phyloP scores from a whole-genome alignment of 2,797 vertebrate species.

The Chaetodon trifasciatus region DNA sequence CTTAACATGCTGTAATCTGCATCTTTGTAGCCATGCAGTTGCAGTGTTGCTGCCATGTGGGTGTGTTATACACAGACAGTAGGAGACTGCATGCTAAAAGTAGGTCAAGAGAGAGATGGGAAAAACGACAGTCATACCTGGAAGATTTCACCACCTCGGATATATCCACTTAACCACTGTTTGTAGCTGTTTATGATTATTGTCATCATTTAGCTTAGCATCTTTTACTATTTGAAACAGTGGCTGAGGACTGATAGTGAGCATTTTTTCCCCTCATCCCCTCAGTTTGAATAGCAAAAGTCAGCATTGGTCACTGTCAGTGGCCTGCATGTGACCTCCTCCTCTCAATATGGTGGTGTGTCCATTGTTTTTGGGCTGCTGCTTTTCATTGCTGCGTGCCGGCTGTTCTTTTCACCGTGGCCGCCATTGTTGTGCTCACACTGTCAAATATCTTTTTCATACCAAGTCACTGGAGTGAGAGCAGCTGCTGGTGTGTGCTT shows the following conservation, averaged over 20 bases:
- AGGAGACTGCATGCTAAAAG: constrained; percentile 55
- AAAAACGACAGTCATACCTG: constrained; percentile 28
- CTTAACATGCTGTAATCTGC: neutral
- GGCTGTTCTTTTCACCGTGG: constrained; percentile 54
- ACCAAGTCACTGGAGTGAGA: constrained; percentile 26
- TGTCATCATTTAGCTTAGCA: neutral
- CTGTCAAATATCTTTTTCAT: constrained; percentile 28
- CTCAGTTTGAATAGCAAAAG: constrained; percentile 41
- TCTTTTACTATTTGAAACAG: neutral
- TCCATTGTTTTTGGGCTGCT: constrained; percentile 65
- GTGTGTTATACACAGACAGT: constrained; percentile 42
- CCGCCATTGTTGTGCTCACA: constrained; percentile 66
- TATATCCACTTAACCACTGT: neutral
- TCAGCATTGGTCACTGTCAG: constrained; percentile 38
- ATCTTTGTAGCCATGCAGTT: constrained; percentile 17
- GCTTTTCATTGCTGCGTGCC: constrained; percentile 55
- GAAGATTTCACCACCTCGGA: constrained; percentile 1
- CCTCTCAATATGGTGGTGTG: constrained; percentile 61
- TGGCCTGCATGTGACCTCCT: constrained; percentile 70
- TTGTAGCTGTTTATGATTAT: neutral
- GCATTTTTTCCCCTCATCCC: neutral
- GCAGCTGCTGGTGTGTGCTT: constrained; percentile 9
- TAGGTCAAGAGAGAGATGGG: constrained; percentile 61
- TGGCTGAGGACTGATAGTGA: neutral
- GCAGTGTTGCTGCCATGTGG: constrained; percentile 58